Conservation (phyloP, 2,797 vertebrate genomes). For the Takifugu ocellatus region DNA sequence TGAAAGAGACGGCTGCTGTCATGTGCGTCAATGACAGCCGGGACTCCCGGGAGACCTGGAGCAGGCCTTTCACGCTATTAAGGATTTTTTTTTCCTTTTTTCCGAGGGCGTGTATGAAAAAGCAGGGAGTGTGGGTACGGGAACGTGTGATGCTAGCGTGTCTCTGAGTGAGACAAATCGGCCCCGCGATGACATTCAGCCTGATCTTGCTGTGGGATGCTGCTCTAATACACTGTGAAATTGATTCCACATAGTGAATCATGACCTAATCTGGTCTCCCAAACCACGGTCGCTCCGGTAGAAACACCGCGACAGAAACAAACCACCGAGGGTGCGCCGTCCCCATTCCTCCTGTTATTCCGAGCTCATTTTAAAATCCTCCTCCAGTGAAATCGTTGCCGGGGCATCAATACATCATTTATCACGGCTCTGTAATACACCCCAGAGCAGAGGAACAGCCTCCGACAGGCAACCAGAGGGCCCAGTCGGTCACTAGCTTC, state of each 20-base stretch:
- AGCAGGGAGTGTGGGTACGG: slow-evolving; percentile 66
- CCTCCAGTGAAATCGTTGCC: too few relatives aligned
- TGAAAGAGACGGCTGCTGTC: slow-evolving; percentile 54
- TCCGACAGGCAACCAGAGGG: too few relatives aligned
- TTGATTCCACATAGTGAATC: slow-evolving; percentile 81
- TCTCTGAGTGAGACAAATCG: slow-evolving; percentile 67
- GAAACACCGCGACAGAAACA: slow-evolving; percentile 35
- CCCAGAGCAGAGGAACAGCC: too few relatives aligned
- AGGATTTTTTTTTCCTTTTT: slow-evolving; percentile 59
- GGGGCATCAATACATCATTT: too few relatives aligned
- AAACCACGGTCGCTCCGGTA: slow-evolving; percentile 61
- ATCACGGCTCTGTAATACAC: too few relatives aligned
- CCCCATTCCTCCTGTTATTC: slow-evolving; percentile 20
- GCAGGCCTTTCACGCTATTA: slow-evolving; percentile 69
- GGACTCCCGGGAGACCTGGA: slow-evolving; percentile 45
- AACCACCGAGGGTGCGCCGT: slow-evolving; percentile 20
- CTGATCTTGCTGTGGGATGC: slow-evolving; percentile 68
- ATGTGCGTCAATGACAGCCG: slow-evolving; percentile 41
- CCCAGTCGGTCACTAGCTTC: too few relatives aligned
- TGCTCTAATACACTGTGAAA: slow-evolving; percentile 76
- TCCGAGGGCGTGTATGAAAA: slow-evolving; percentile 71
- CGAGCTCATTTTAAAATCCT: slow-evolving; percentile 6
- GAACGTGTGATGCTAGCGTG: slow-evolving; percentile 41
- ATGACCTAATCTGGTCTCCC: slow-evolving; percentile 67
- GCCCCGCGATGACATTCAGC: slow-evolving; percentile 71